Percentiles rank a stretch among this genome's conserved stretches.
Evolutionary conservation across 2,888 invertebrate genomes (phyloP).

Genomic region (Andrena marginata): DNA sequence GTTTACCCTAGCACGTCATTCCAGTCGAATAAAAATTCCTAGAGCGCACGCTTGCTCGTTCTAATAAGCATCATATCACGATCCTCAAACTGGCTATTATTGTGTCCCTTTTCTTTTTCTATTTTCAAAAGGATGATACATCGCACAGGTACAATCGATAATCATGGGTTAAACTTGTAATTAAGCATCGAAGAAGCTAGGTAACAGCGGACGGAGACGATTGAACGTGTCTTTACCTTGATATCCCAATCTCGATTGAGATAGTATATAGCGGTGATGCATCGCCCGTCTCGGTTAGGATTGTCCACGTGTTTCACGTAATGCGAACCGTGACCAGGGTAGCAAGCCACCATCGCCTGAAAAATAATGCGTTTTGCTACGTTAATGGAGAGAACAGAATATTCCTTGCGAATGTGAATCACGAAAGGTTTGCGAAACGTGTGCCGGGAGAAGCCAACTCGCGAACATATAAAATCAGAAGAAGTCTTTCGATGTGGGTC

Average conservation of each 20-base stretch:
- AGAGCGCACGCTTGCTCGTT: too few relatives aligned
- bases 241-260: constrained; percentile 97
- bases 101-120: too few relatives aligned
- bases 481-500: not conserved
- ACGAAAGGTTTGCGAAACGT: not conserved
- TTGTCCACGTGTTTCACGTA: constrained; percentile 99
- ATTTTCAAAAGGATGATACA: too few relatives aligned
- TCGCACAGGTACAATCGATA: too few relatives aligned
- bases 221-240: constrained; percentile 86
- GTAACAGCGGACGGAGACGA: not conserved
- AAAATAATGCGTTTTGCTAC: constrained; percentile 70
- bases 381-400: not conserved
- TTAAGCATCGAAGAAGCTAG: too few relatives aligned
- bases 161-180: too few relatives aligned
- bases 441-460: not conserved
- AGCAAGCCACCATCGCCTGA: constrained; percentile 99
- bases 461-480: not conserved
- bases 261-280: constrained; percentile 99
- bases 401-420: not conserved
- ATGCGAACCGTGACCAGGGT: constrained; percentile 97
- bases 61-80: too few relatives aligned
- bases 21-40: too few relatives aligned
- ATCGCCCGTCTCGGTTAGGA: constrained; percentile 97
- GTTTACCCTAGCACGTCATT: too few relatives aligned
- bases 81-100: too few relatives aligned